Evolutionary conservation across 2,797 vertebrate genomes (phyloP), one percentile per base, ranked within the genome.

Genomic region (Rousettus madagascariensis): DNA sequence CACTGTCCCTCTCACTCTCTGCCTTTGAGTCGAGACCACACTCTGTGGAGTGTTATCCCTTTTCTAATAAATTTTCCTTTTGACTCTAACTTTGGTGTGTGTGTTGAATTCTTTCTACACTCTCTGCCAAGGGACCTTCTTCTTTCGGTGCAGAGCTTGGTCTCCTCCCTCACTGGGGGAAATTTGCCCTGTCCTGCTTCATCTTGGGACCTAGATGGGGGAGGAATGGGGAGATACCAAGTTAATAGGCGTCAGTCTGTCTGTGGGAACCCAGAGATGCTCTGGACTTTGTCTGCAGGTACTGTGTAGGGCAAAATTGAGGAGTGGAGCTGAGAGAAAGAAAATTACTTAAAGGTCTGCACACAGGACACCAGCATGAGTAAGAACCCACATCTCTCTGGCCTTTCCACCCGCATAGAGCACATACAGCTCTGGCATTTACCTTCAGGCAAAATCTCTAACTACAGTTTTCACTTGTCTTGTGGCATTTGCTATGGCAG

Each of bases 361-460:
- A 89, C 17, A 74, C 12, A 33, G 63, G 66, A 41, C 33, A 66
- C 79, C 66, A 91, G 38, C 28, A 51, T 43, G 36, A 26, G 20
- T 79, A 33, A 87, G 65, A 92, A 53, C 12, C 33, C n/a, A 55
- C 26, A 59, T 82, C 72, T 68, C 22, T 38, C 53, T 86, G 57
- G 36, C 51, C 55, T 89, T 80, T 72, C 30, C 19, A 86, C 61
- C 28, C 53, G 66, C 33, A 66, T 11, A 84, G 46, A 75, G 10
- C 51, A 77, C 80, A 61, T 4, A 6, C 19, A 87, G 12, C 9
- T 86, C 46, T 2, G 71, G 30, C 5, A 69, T 15, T 65, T 93
- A 72, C 43, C 46, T 90, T 77, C 24, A 86, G 26, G n/a, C 33
- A 86, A 96, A 85, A 88, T 57, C 36, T 79, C 53, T 41, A 74